Base-by-base conservation (phyloP, 2,113 vertebrate genomes). In the Pleuronectes platessa region DNA sequence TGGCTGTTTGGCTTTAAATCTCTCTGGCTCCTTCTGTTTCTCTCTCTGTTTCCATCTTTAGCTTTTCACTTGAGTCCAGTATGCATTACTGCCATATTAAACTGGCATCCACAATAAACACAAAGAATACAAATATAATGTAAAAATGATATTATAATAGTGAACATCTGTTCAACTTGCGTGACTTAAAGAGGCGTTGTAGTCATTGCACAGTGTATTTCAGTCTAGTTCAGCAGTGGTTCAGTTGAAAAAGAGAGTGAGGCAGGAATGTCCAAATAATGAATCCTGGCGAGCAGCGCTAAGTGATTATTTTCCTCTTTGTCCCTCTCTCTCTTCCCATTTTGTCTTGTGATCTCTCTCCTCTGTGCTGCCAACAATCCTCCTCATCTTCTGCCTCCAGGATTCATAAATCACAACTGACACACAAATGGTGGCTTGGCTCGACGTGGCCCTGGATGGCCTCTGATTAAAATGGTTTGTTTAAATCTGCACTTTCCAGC, bases 391-490 rank as follows among this genome's bases (percentile, higher is more conserved):
- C 0, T 40, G 88, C 89, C 84, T 72, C 84, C 77, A 81, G 81
- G 27, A 60, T 53, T 90, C 91, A 93, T 95, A 95, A 95, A 95
- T 95, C 94, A 93, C 84, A 76, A 69, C 82, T 94, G 94, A 94
- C 93, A 92, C 27, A 61, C 75, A 72, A 79, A 74, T 56, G 23
- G 54, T 64, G 83, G 68, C 59, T 81, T 84, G 88, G 23, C 89
- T 90, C 85, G 81, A 74, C 78, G 77, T 80, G 63, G 88, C 86
- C 88, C 78, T 54, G 84, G 80, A 88, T 86, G 83, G 92, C 90
- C 90, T 72, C 78, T 93, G 89, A 95, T 95, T 93, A 91, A 94
- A 94, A 93, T 93, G 37, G 85, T 94, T 95, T 94, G 93, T 95
- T 95, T 94, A 86, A 93, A 92, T 93, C 88, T 92, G 78, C 88